A percentile compares a stretch with the other conserved stretches of the same genome.
These are phyloP conservation scores for Cheirogaleus medius DNA, from an alignment of 2,113 vertebrate genomes.

Conservation along the genomic window DNA sequence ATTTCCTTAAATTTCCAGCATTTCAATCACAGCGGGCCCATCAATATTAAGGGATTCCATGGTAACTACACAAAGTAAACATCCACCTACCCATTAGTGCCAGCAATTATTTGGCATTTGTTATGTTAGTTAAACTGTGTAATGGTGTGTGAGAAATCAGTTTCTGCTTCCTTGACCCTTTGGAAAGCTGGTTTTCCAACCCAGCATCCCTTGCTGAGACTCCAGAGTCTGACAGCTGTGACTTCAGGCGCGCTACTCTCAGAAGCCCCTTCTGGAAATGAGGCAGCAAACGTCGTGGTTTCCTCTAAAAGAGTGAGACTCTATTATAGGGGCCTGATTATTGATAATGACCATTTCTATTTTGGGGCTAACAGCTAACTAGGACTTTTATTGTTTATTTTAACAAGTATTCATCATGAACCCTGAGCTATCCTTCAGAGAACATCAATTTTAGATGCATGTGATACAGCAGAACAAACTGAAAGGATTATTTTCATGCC, in stretches of 20 bases:
- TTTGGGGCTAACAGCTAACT: constrained; percentile 52
- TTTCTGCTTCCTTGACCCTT: constrained; percentile 74
- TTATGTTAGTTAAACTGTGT: constrained; percentile 71
- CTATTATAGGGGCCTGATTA: constrained; percentile 48
- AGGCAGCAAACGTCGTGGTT: neutral
- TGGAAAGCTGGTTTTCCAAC: constrained; percentile 56
- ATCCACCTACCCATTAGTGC: constrained; percentile 55
- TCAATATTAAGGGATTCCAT: constrained; percentile 59
- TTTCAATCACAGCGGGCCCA: constrained; percentile 31
- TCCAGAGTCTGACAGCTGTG: constrained; percentile 43
- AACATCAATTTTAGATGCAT: constrained; percentile 34
- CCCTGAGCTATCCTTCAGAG: constrained; percentile 18
- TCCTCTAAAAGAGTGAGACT: neutral
- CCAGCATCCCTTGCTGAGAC: constrained; percentile 30
- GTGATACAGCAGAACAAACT: neutral
- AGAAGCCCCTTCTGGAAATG: constrained; percentile 2
- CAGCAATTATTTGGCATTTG: constrained; percentile 73
- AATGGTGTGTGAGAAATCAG: constrained; percentile 73
- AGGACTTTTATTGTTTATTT: constrained; percentile 31
- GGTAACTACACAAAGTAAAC: constrained; percentile 73
- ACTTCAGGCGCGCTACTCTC: neutral
- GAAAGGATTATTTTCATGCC: neutral
- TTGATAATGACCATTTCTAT: constrained; percentile 67
- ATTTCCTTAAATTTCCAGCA: constrained; percentile 61
- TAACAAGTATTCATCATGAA: constrained; percentile 53